These are phyloP conservation scores for Ophthalmolycus amberensis DNA, from an alignment of 2,113 vertebrate species.

Conservation along the genomic window DNA sequence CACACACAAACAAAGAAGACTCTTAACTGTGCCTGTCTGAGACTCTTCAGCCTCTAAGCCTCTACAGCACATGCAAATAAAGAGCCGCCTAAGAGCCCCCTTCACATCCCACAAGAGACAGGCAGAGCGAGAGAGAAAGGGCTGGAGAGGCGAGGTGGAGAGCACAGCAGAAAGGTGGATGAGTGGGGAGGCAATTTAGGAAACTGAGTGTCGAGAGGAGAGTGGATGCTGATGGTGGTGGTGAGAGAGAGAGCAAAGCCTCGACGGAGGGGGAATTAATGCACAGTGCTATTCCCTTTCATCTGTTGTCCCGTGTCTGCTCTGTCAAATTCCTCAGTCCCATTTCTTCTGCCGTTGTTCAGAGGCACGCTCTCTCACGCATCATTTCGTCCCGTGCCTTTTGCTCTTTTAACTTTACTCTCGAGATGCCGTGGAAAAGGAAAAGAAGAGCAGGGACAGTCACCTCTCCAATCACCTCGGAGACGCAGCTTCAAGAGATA, in stretches of 20 bases:
- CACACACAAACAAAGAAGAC: conserved; percentile 55
- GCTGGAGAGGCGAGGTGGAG: conserved; percentile 66
- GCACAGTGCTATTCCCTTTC: conserved; percentile 69
- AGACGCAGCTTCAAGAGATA: conserved; percentile 64
- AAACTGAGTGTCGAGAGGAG: conserved; percentile 73
- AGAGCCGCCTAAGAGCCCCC: conserved; percentile 78
- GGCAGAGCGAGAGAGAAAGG: conserved; percentile 69
- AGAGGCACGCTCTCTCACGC: conserved; percentile 56
- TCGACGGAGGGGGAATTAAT: conserved; percentile 73
- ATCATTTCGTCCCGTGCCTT: conserved; percentile 61
- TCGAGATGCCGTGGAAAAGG: conserved; percentile 23
- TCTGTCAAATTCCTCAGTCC: conserved; percentile 69
- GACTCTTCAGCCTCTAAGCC: conserved; percentile 76
- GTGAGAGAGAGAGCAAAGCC: conserved; percentile 61
- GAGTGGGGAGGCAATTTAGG: conserved; percentile 81
- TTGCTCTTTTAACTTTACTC: conserved; percentile 55
- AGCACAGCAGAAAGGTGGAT: conserved; percentile 73
- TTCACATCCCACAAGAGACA: conserved; percentile 74
- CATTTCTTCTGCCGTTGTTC: conserved; percentile 62
- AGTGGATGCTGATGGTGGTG: conserved; percentile 66
- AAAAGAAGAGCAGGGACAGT: conserved; percentile 10
- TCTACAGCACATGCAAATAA: conserved; percentile 79
- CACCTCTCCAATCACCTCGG: conserved; percentile 47
- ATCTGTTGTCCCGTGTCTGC: conserved; percentile 69
- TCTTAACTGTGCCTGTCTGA: conserved; percentile 72